A percentile compares a stretch with the other conserved stretches of the same genome.
phyloP scores from a whole-genome alignment of 1,140 invertebrate genomes.

The Drosophila yakuba region DNA sequence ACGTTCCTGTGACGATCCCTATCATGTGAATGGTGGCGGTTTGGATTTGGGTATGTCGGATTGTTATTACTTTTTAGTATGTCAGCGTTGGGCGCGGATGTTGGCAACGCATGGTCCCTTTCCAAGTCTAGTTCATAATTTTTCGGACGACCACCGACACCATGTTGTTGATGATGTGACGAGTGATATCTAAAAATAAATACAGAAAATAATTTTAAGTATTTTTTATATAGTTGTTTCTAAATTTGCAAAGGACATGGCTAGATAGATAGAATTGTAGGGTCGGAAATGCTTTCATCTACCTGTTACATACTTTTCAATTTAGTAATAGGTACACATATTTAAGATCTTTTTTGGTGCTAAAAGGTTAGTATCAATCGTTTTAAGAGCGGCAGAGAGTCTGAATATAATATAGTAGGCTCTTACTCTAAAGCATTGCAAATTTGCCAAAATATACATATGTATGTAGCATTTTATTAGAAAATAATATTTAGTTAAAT shows the following conservation, averaged over 20 bases:
- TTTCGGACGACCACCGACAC: conserved; percentile 67
- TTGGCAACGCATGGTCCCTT: conserved; percentile 88
- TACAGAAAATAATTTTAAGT: background rate
- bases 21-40: conserved; percentile 81
- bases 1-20: conserved; percentile 76
- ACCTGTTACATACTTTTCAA: background rate
- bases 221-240: no score
- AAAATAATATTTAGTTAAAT: no score
- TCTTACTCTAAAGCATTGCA: no score
- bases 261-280: no score
- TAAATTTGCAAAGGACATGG: no score
- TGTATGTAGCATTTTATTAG: no score
- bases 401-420: no score
- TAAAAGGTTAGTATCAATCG: no score
- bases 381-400: no score
- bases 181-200: conserved; percentile 64
- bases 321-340: no score
- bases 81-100: conserved; percentile 89
- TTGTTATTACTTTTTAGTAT: conserved; percentile 90
- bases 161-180: conserved; percentile 66
- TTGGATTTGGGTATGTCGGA: conserved; percentile 89
- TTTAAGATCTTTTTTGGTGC: no score
- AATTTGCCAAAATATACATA: no score
- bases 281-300: background rate
- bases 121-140: conserved; percentile 88